Base-by-base conservation (phyloP, 2,797 vertebrate genomes). In the Yasuhikotakia modesta region DNA sequence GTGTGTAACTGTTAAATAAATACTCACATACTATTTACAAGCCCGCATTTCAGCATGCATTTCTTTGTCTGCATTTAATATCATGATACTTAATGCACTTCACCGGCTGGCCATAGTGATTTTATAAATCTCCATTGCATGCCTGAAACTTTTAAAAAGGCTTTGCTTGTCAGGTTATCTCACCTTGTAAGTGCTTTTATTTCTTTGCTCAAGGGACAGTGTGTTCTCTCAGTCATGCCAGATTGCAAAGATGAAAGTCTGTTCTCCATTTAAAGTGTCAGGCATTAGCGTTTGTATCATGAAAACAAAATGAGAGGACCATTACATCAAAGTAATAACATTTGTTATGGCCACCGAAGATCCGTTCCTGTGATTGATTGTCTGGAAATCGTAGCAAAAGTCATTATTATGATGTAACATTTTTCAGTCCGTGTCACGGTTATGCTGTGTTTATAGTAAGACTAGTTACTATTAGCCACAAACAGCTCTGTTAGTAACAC, bases 191-290 rank as follows among this genome's bases (percentile, higher is more conserved):
- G 60, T 58, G 53, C 48, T 64, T 45, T 39, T 27, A n/a, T 57
- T 32, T 45, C 22, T 46, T 16, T 53, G 2, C 72, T 66, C 19
- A 39, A 24, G 27, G 67, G 70, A 78, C 71, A 57, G 57, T 17
- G 27, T 39, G 58, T 78, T 50, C 46, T 67, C 53, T 24, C 63
- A 50, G 35, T 57, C 55, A 8, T 30, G 11, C 52, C 32, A 30
- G 48, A 68, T 55, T 39, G 27, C 43, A 82, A 61, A 55, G 58
- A 68, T 50, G 63, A 72, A 78, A 66, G 69, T 69, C 52, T 76
- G 39, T n/a, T 61, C 60, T 79, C 22, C 64, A 39, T 82, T 84
- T 50, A 72, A 74, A 78, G 70, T 4, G 2, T 30, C 65, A 70
- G 24, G 22, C 66, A 70, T 43, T 63, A 75, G 27, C 72, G 66